These are phyloP conservation scores for Ichneumoninae sp. DNA, from an alignment of 2,888 invertebrate species.

Conservation along the genomic window DNA sequence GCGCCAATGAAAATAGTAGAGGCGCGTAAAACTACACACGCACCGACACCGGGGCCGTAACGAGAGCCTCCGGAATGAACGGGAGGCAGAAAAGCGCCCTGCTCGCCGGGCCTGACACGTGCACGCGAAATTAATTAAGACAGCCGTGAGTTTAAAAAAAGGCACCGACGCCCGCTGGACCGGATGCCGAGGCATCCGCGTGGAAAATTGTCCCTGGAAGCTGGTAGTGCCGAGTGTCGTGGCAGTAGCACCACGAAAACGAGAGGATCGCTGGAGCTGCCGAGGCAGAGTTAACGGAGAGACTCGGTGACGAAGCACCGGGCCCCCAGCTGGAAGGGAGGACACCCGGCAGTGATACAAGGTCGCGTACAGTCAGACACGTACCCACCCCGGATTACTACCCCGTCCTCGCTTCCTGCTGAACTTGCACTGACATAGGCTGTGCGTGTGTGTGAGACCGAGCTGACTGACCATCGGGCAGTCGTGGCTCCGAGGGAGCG, in stretches of 20 bases:
- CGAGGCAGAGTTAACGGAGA: not conserved
- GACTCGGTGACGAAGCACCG: constrained; percentile 2
- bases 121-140: constrained; percentile 72
- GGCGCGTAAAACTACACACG: constrained; percentile 3
- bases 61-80: constrained; percentile 24
- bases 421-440: constrained; percentile 7
- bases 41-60: constrained; percentile 6
- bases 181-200: constrained; percentile 61
- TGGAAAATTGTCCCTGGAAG: constrained; percentile 67
- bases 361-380: constrained; percentile 70
- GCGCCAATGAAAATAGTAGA: not conserved
- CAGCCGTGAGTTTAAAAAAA: constrained; percentile 54
- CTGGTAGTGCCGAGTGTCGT: constrained; percentile 20
- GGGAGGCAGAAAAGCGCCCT: constrained; percentile 34
- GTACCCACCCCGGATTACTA: constrained; percentile 65
- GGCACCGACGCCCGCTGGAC: constrained; percentile 50
- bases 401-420: constrained; percentile 21
- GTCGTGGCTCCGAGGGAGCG: constrained; percentile 46
- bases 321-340: not conserved
- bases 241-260: constrained; percentile 4
- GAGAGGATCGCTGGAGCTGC: constrained; percentile 25
- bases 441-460: not conserved
- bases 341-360: constrained; percentile 69
- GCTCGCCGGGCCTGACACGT: constrained; percentile 62
- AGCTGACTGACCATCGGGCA: constrained; percentile 24